A percentile compares a stretch with the other conserved stretches of the same genome.
Evolutionary conservation across 1,140 invertebrate species (phyloP).

Genomic region (Drepana arcuata): DNA sequence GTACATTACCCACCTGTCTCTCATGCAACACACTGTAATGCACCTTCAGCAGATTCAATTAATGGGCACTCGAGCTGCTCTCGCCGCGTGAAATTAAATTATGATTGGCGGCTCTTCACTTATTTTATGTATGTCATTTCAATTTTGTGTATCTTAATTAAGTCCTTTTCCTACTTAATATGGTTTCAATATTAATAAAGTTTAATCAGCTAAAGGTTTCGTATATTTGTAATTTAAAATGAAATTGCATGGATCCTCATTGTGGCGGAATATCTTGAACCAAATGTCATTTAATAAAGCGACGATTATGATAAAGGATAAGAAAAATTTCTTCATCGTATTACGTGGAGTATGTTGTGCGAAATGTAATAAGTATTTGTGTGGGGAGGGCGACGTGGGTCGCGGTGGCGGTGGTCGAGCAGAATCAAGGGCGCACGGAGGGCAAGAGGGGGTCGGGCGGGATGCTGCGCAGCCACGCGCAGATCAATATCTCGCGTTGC

Average conservation of each 20-base stretch:
- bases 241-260: too few species aligned
- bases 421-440: slow-evolving; percentile 50
- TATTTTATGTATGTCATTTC: too few species aligned
- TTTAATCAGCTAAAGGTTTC: too few species aligned
- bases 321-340: slow-evolving; percentile 63
- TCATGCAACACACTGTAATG: slow-evolving; percentile 9
- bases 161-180: too few species aligned
- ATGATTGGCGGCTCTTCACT: too few species aligned
- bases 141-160: too few species aligned
- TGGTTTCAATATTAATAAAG: too few species aligned
- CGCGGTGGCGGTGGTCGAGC: slow-evolving; percentile 39
- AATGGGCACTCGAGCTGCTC: not conserved
- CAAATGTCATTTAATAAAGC: too few species aligned
- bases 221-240: too few species aligned
- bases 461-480: slow-evolving; percentile 40
- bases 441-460: slow-evolving; percentile 13
- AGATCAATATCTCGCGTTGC: slow-evolving; percentile 67
- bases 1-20: slow-evolving; percentile 4
- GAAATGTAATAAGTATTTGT: slow-evolving; percentile 67
- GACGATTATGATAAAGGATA: slow-evolving; percentile 36
- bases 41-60: slow-evolving; percentile 14
- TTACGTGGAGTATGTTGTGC: slow-evolving; percentile 63
- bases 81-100: slow-evolving; percentile 1
- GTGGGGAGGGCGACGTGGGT: slow-evolving; percentile 28
- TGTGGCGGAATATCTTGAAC: too few species aligned